A percentile compares a stretch with the other conserved stretches of the same genome.
Conservation (phyloP, 2,113 vertebrate genomes). For the Epinephelus cyanopodus region DNA sequence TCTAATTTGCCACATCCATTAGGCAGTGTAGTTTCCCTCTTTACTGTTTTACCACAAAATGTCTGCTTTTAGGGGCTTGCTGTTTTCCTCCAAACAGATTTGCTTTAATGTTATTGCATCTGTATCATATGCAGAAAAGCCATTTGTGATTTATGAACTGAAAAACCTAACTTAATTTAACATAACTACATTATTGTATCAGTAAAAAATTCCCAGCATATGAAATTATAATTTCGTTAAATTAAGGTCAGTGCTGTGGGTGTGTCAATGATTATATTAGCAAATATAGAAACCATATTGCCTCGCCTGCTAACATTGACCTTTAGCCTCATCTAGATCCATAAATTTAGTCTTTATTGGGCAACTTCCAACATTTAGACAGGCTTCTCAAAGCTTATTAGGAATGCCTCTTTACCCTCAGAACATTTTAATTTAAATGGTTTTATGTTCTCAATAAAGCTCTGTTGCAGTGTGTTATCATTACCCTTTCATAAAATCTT, state of each 20-base stretch:
- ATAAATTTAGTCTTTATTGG: background rate
- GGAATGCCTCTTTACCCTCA: background rate
- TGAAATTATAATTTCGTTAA: background rate
- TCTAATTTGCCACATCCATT: background rate
- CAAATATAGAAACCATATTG: slow-evolving; percentile 2
- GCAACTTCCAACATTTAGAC: background rate
- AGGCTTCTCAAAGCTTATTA: background rate
- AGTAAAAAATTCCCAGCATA: background rate
- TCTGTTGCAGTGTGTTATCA: background rate
- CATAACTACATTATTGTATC: background rate
- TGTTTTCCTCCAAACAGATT: background rate
- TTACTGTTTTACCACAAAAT: background rate
- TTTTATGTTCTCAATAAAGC: background rate
- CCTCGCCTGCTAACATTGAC: background rate
- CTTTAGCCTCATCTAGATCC: slow-evolving; percentile 1
- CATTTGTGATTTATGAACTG: background rate
- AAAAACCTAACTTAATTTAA: background rate
- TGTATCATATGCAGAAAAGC: background rate
- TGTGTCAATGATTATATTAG: background rate
- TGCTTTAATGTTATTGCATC: background rate
- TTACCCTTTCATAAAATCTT: slow-evolving; percentile 4
- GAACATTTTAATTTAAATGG: background rate
- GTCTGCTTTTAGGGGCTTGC: background rate
- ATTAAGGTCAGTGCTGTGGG: background rate
- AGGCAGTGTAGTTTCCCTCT: background rate